A percentile compares a stretch with the other conserved stretches of the same genome.
Conservation (phyloP, 1,140 invertebrate genomes). For the Meteorus sp. region DNA sequence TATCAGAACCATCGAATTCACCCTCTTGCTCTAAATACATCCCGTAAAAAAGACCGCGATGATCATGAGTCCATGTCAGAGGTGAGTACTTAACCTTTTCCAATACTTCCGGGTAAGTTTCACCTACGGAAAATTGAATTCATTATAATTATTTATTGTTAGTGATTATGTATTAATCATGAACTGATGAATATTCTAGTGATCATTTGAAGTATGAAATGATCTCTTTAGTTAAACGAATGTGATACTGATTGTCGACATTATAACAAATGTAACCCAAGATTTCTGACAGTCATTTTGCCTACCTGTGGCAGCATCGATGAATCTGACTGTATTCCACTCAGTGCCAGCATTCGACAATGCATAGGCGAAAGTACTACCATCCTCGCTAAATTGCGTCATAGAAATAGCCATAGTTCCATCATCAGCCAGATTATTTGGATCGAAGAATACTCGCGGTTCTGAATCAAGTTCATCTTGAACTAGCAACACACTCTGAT, state of each 20-base stretch:
- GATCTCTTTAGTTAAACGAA: no score
- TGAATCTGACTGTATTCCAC: conserved; percentile 90
- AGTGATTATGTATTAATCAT: no score
- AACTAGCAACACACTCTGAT: conserved; percentile 94
- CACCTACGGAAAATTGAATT: no score
- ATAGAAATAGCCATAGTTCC: conserved; percentile 86
- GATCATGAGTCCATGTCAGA: conserved; percentile 93
- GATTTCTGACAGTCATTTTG: not conserved
- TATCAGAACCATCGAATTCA: conserved; percentile 88
- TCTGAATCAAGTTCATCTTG: conserved; percentile 82
- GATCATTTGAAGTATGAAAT: no score
- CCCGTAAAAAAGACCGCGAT: conserved; percentile 94
- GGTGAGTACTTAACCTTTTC: conserved; percentile 90
- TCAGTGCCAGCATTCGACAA: conserved; percentile 92
- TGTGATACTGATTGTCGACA: no score
- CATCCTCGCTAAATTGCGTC: conserved; percentile 88
- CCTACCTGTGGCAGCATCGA: conserved; percentile 73
- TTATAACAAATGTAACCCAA: no score
- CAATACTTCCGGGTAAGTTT: conserved; percentile 87
- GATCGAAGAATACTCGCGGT: conserved; percentile 90
- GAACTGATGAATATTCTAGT: not conserved
- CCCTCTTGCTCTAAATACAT: conserved; percentile 79
- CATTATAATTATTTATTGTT: no score
- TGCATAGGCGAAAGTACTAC: conserved; percentile 86
- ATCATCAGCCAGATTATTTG: conserved; percentile 90